Base-by-base conservation (phyloP, 2,797 vertebrate species). In the Garrulus glandarius region DNA sequence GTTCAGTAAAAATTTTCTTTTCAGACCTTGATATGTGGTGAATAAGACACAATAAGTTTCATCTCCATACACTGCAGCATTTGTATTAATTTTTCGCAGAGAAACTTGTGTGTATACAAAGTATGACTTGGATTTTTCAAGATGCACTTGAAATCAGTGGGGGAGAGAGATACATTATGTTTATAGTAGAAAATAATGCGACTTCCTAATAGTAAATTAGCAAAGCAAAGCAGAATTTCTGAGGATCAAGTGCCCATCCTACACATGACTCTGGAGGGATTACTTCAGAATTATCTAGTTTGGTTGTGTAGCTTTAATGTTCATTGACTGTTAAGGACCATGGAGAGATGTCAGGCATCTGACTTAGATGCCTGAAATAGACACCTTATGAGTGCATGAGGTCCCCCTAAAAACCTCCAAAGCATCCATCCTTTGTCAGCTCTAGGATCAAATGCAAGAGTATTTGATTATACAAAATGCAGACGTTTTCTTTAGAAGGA, bases 321-420 rank as follows among this genome's bases (percentile, higher is more conserved):
- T 87, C 23, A 15, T 41, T 75, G 69, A 20, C 13, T 47, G 7
- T 37, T 71, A 82, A 76, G 29, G 55, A 65, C 18, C 14, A 50
- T 0, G 0, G 47, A 69, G 13, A 43, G 4, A 63, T 22, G 10
- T 41, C 21, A 56, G 23, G 34, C 22, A 61, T 39, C 30, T 71
- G 17, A 27, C 10, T 71, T n/a, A 53, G 15, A 34, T 39, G 13
- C 7, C 69, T 79, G 34, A 78, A 49, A 55, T 6, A 69, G 59
- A 18, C 13, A 46, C 3, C 12, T 59, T 46, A 37, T 4, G 12
- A 89, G 7, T 15, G 3, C 6, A 26, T 17, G 18, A 67, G 5
- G 5, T 84, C 24, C 20, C 7, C 59, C 41, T 52, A 10, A 68
- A 94, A 83, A 84, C 12, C 11, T 71, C 57, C 14, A 49, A 36